Evolutionary conservation across 1,140 invertebrate genomes (phyloP).

Genomic region (Zelostemma sp.): DNA sequence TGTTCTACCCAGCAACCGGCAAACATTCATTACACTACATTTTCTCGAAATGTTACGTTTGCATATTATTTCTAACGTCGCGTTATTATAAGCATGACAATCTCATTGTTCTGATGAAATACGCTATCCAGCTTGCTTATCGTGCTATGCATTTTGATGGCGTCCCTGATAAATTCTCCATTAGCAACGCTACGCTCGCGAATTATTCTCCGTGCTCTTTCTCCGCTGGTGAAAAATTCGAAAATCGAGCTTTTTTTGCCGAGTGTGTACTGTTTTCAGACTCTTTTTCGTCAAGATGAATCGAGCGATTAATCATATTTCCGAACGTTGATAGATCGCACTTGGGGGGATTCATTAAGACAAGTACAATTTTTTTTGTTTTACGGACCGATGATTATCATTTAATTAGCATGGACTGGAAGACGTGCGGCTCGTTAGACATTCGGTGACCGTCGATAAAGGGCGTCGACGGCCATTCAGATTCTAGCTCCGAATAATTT

Average conservation of each 20-base stretch:
- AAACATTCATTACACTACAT: constrained; percentile 40
- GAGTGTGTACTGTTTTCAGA: no score
- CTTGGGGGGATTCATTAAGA: no score
- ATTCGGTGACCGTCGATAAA: constrained; percentile 35
- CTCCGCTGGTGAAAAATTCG: no score
- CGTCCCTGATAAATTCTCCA: constrained; percentile 5
- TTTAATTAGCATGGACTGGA: no score
- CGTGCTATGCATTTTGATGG: constrained; percentile 28
- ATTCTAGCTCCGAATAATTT: constrained; percentile 55
- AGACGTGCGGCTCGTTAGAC: constrained; percentile 32
- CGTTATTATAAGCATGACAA: constrained; percentile 42
- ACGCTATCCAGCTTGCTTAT: constrained; percentile 31
- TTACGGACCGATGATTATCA: no score
- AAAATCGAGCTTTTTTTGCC: no score
- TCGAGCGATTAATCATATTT: no score
- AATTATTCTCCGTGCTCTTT: no score
- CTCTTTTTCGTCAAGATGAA: no score
- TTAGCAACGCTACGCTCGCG: no score
- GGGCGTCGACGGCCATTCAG: constrained; percentile 43
- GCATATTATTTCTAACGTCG: constrained; percentile 45
- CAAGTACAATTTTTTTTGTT: no score
- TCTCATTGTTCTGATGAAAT: constrained; percentile 39
- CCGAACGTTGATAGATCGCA: no score
- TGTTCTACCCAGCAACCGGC: constrained; percentile 37
- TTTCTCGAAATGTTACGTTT: constrained; percentile 42